Base-by-base conservation (phyloP, 2,113 vertebrate species). In the Corythornis madagascariensis region DNA sequence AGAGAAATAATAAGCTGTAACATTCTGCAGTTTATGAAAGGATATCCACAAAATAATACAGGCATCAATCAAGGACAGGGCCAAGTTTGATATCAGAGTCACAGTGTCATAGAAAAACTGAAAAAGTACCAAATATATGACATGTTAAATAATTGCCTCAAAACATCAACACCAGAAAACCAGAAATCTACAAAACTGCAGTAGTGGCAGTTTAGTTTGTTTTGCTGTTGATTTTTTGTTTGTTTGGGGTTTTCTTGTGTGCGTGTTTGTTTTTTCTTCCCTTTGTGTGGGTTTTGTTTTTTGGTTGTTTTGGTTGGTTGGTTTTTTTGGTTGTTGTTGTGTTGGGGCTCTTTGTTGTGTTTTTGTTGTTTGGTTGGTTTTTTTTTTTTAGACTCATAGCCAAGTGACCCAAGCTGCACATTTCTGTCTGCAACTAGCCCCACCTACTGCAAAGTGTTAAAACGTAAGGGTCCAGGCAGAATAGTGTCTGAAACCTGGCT, bases 31-130 rank as follows among this genome's bases (percentile, higher is more conserved):
- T 81, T 95, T 95, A 85, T 97, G 65, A 98, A 99, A 99, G 99
- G 99, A 99, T 99, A 99, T 99, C 99, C 98, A 99, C 98, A 99
- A 99, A 98, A 99, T 98, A 97, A 99, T 98, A 96, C 99, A 99
- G 96, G 99, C 98, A 98, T 99, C 99, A 89, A 98, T 98, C 95
- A 99, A 93, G 90, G 99, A 99, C 77, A 99, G 98, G 95, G 97
- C 98, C 95, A 99, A 97, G 96, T 98, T 99, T 94, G 98, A 98
- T 95, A 99, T 96, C 83, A 99, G 94, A 93, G 98, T 98, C 86
- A 99, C 97, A n/a, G 97, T 97, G 78, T 98, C 98, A 78, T 98
- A 98, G 97, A 99, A 98, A 97, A 98, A 98, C 99, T 99, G 97
- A 17, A 97, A 95, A 94, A 94, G 80, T 85, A 97, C 40, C 89